Evolutionary conservation across 2,888 invertebrate genomes (phyloP), one percentile per base, ranked within the genome.

Genomic region (Charanyca ferruginea): DNA sequence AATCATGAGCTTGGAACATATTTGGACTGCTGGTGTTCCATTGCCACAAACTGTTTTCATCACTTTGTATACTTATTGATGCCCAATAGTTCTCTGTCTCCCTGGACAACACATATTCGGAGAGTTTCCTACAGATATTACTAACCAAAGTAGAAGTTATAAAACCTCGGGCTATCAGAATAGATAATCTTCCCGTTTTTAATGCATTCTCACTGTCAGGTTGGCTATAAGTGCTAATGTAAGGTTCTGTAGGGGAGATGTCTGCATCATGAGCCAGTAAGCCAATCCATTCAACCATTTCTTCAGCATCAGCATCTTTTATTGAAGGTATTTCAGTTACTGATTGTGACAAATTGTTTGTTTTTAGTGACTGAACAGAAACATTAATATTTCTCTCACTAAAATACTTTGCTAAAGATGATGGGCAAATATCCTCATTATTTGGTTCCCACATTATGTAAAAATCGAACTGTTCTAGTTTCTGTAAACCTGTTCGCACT

Each of bases 391-490:
- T 77, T 78, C 81, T 87, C 16, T 93, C 91, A 79, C 83, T 79
- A 59, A 95, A 94, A 79, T 94, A 95, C 74, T 93, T 94, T 11
- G 94, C 95, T 68, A 95, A 82, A 2, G 94, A 93, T 3, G 95
- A 95, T 18, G 94, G 95, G 59, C 95, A 94, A 2, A 94, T 77
- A 53, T 88, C 80, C 53, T 90, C 89, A 51, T 86, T 74, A 52
- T 83, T 79, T 1, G 95, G 93, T 59, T 91, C 90, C 95, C 95
- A 95, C 22, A 73, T 73, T 44, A 95, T 54, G 51, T 85, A 73
- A 54, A 93, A 92, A 73, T 94, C 85, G 38, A 92, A 91, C 5
- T 49, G 44, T 57, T 90, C 90, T 6, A 95, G 64, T 79, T 91
- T 94, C 8, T 64, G 77, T 48, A 94, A 73, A 16, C 86, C 76